Evolutionary conservation across 1,140 invertebrate species (phyloP), one percentile per base, ranked within the genome.

Genomic region (Drosophila albomicans): DNA sequence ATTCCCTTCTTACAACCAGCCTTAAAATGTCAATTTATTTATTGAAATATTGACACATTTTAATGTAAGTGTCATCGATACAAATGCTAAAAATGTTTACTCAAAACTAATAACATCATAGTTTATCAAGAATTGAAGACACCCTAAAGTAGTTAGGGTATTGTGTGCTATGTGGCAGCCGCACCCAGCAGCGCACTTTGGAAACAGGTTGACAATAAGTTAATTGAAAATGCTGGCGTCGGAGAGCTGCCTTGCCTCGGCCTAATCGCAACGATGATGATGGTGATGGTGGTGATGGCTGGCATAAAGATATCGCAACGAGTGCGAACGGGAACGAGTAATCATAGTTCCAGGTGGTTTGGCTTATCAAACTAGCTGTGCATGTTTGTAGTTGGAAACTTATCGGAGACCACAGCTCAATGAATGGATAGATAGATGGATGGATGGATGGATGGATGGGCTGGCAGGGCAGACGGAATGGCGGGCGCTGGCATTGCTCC

Each of bases 251-350:
- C 35, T 57, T 41, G 3, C n/a, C 28, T 6, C 28, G 8, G 11
- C 32, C 51, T 32, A 54, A 54, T 54, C 51, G 15, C 54, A 11
- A 11, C 16, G 11, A 43, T 59, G 32, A 61, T 58, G 45, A 43
- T 13, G 15, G 1, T 8, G 30, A 32, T 25, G 13, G 25, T 59
- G 30, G 51, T 59, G 46, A 30, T 16, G 16, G 2, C n/a, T 56
- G 54, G 30, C 66, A 61, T 69, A 61, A 52, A 69, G 67, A 61
- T 69, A 62, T 20, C 35, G 46, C 20, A 32, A n/a, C 38, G 11
- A 10, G 20, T 51, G 46, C 28, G 45, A 52, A 30, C 25, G 51
- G 30, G n/a, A 8, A 32, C 51, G 51, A 49, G 41, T 67, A 58
- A 41, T 67, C 35, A 10, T 10, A 8, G 35, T 10, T 11, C 35